Percentiles rank a stretch among this genome's conserved stretches.
Conservation (phyloP, 1,140 invertebrate species). For the Idris sp. region DNA sequence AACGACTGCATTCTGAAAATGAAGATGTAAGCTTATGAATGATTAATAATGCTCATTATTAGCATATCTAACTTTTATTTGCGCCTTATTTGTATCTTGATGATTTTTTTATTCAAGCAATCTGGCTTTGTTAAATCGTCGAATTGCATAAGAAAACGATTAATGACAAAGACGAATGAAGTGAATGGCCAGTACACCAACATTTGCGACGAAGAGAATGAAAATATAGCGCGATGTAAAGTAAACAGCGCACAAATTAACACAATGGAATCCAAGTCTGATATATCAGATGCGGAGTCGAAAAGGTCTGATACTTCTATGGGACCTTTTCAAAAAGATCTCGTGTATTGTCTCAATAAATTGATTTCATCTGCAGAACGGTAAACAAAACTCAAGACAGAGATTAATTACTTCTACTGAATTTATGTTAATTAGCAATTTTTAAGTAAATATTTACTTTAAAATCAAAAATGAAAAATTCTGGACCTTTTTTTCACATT, state of each 20-base stretch:
- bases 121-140: constrained; percentile 78
- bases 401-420: constrained; percentile 13
- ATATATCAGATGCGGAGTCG: constrained; percentile 22
- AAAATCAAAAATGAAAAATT: no score
- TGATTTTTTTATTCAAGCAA: constrained; percentile 50
- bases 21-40: constrained; percentile 30
- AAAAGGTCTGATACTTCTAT: constrained; percentile 38
- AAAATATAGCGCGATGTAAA: constrained; percentile 41
- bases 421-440: constrained; percentile 9
- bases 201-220: constrained; percentile 24
- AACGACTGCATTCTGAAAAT: constrained; percentile 31
- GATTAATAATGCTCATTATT: constrained; percentile 38
- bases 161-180: constrained; percentile 70
- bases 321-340: constrained; percentile 66
- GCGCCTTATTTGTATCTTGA: constrained; percentile 17
- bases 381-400: constrained; percentile 52
- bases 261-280: constrained; percentile 18
- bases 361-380: constrained; percentile 68
- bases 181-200: constrained; percentile 58
- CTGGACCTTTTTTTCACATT: no score
- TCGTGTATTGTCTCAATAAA: constrained; percentile 67
- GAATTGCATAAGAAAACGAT: constrained; percentile 75
- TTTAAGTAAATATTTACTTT: no score
- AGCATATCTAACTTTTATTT: constrained; percentile 32
- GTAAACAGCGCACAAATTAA: constrained; percentile 46